Evolutionary conservation across 64 coral and sea anemone species (phyloP), one percentile per base, ranked within the genome.

Genomic region (Montipora foliosa): DNA sequence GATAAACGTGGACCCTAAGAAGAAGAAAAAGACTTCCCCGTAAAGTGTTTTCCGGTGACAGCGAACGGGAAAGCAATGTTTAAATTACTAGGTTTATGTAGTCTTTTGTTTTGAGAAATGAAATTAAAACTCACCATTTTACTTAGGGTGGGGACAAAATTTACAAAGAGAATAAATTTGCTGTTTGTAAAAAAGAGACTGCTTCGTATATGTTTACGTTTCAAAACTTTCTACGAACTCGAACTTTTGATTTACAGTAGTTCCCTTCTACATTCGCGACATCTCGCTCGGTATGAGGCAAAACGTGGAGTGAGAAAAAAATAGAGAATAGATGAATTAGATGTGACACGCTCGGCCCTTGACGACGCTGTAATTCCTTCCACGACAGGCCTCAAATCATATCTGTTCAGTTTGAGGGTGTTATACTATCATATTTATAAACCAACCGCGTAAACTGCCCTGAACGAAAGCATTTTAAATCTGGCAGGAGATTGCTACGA

Each of bases 131-230:
- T 86, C 37, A 17, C 46, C 37, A 51, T 46, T 49, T 47, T 29
- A 49, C 82, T 70, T 86, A 44, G 47, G 82, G 82, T 71, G 82
- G 82, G 82, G 71, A 46, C 47, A 24, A 71, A 86, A 86, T 86
- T 86, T 86, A 86, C 82, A 86, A 70, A 86, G 51, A 86, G 19
- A 71, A 45, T 86, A 86, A 86, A 71, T 86, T 72, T 4, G 82
- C 45, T 86, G 62, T 12, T 85, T 70, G 44, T 71, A 70, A 71
- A 71, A 84, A 84, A 55, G 13, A 15, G 24, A 45, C n/a, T 82
- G 24, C 3, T 61, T 66, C 55, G 57, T 45, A 7, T 61, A 20
- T 66, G 57, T 82, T 82, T 66, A 66, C 22, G 29, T 15, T 82
- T 44, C 50, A 1, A 15, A 51, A 21, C 19, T 57, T 80, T 76